Percentiles rank a stretch among this genome's conserved stretches.
Conservation (phyloP, 1,140 invertebrate genomes). For the Bursaphelenchus mucronatus region DNA sequence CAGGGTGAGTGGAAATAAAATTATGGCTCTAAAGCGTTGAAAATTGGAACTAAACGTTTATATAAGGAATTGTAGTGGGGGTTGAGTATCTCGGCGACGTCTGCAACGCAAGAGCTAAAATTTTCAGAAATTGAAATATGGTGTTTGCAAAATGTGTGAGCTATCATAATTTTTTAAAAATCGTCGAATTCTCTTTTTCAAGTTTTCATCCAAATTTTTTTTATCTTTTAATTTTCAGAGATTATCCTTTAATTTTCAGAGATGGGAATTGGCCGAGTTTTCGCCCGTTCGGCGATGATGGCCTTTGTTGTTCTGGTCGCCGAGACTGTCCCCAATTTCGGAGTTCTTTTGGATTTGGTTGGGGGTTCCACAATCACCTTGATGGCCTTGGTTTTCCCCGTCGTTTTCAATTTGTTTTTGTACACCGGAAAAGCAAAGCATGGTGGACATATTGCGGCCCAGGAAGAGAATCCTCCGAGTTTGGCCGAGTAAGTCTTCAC, state of each 20-base stretch:
- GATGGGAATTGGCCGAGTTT: conserved; percentile 73
- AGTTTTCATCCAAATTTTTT: conserved; percentile 26
- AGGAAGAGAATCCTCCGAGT: conserved; percentile 40
- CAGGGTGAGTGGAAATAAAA: conserved; percentile 64
- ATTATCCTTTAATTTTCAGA: conserved; percentile 65
- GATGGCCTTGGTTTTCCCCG: conserved; percentile 77
- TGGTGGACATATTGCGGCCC: conserved; percentile 24
- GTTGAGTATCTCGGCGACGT: no score
- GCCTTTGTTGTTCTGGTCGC: conserved; percentile 72
- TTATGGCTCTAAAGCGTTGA: background rate
- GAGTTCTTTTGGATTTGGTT: conserved; percentile 76
- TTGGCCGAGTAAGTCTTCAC: conserved; percentile 34
- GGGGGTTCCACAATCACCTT: conserved; percentile 62
- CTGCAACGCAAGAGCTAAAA: no score
- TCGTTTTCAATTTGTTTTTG: conserved; percentile 73
- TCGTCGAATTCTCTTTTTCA: background rate
- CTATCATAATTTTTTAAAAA: no score
- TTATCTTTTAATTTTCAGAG: conserved; percentile 65
- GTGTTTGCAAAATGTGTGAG: no score
- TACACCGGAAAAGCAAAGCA: conserved; percentile 54
- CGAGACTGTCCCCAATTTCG: conserved; percentile 78
- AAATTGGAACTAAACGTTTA: background rate
- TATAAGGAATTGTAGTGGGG: no score
- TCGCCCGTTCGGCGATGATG: conserved; percentile 71
- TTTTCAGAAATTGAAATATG: no score